These are phyloP conservation scores for Catharus minimus DNA, from an alignment of 2,113 vertebrate genomes.

Conservation along the genomic window DNA sequence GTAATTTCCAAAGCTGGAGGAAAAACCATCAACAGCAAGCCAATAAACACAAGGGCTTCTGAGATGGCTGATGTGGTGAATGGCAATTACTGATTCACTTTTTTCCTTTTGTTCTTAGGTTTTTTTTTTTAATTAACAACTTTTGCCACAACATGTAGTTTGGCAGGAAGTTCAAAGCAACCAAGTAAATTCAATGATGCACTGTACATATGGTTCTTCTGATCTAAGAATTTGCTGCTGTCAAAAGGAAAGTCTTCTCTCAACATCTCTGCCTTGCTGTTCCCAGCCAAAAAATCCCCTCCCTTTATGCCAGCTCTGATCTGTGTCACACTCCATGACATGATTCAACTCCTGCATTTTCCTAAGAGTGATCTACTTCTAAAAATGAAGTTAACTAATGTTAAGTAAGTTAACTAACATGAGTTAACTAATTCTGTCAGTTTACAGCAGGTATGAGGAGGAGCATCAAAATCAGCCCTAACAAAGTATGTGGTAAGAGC, in stretches of 20 bases:
- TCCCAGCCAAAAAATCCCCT: neutral
- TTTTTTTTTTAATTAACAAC: slow-evolving; percentile 12
- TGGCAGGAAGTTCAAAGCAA: slow-evolving; percentile 44
- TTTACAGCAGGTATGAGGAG: neutral
- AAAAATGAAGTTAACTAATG: neutral
- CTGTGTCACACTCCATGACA: neutral
- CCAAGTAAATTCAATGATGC: neutral
- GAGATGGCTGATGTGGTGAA: neutral
- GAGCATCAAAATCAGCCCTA: neutral
- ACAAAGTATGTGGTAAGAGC: neutral
- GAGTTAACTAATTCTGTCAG: neutral
- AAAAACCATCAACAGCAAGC: slow-evolving; percentile 23
- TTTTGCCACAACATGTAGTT: neutral
- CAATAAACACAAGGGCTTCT: neutral
- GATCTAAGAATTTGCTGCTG: neutral
- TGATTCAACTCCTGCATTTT: neutral
- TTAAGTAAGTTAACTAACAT: neutral
- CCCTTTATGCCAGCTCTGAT: neutral
- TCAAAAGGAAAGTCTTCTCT: neutral
- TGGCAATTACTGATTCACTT: slow-evolving; percentile 3
- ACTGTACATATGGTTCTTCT: neutral
- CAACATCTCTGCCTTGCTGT: neutral
- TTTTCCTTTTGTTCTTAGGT: neutral
- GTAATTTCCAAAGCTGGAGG: slow-evolving; percentile 17
- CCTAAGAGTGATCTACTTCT: neutral